These are phyloP conservation scores for Vulpes ferrilata DNA, from an alignment of 2,113 vertebrate genomes.

Conservation along the genomic window DNA sequence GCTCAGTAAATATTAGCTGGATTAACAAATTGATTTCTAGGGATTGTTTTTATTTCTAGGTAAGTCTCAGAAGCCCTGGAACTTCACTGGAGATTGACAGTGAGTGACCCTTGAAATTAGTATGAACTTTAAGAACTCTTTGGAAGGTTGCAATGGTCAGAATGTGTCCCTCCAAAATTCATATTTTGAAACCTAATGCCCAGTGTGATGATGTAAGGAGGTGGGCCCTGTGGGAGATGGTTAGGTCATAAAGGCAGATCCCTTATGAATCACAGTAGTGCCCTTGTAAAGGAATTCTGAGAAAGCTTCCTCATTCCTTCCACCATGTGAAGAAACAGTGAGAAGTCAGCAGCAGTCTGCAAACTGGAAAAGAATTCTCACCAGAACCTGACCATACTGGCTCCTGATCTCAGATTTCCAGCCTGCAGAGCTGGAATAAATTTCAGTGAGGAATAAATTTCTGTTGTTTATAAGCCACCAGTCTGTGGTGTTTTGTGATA, in stretches of 20 bases:
- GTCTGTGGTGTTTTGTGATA: not conserved
- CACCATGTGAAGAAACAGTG: fast-evolving
- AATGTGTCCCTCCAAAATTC: not conserved
- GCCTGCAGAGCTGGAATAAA: not conserved
- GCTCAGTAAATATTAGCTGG: not conserved
- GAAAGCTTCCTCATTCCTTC: not conserved
- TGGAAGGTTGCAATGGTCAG: not conserved
- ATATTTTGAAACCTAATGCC: not conserved
- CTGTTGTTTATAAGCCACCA: not conserved
- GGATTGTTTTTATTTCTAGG: not conserved
- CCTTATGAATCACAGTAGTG: not conserved
- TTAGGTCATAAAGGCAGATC: not conserved
- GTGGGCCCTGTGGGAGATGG: not conserved
- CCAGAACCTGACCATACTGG: not conserved
- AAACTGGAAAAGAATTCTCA: not conserved
- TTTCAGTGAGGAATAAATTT: not conserved
- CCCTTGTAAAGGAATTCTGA: not conserved
- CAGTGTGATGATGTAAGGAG: not conserved
- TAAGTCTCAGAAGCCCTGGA: not conserved
- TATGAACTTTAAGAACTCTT: not conserved
- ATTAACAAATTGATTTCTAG: not conserved
- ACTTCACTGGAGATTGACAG: not conserved
- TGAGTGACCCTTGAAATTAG: not conserved
- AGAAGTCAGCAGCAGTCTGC: not conserved
- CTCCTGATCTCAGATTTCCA: not conserved